Evolutionary conservation across 2,888 invertebrate species (phyloP).

Genomic region (Pristionchus fissidentatus): DNA sequence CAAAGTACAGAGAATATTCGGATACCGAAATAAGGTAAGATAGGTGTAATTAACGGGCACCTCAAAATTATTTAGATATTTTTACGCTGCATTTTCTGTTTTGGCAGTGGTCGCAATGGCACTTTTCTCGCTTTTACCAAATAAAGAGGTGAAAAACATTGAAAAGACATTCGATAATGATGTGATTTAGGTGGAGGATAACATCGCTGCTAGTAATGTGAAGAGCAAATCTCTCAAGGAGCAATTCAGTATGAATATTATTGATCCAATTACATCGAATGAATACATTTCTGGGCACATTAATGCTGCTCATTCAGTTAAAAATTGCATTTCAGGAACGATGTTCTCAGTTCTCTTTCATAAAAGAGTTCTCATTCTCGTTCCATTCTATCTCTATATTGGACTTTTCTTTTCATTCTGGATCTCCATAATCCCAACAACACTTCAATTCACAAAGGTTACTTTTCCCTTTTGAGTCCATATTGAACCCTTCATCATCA

Average conservation of each 20-base stretch:
- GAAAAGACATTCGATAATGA: too few relatives aligned
- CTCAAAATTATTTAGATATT: slow-evolving; percentile 7
- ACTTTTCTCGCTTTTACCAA: background rate
- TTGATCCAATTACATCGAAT: too few relatives aligned
- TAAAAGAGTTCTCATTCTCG: slow-evolving; percentile 32
- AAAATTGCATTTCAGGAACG: background rate
- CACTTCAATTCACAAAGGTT: slow-evolving; percentile 43
- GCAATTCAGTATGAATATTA: background rate
- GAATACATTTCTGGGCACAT: background rate
- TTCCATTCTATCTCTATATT: slow-evolving; percentile 45
- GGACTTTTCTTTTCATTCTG: slow-evolving; percentile 38
- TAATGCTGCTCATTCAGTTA: background rate
- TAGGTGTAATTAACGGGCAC: background rate
- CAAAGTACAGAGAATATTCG: slow-evolving; percentile 38
- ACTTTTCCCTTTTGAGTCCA: background rate
- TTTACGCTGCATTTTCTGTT: slow-evolving; percentile 8
- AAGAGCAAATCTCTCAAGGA: slow-evolving; percentile 1
- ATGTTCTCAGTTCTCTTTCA: slow-evolving; percentile 30
- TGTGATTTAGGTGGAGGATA: background rate
- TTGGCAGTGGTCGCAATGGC: background rate
- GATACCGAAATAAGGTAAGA: slow-evolving; percentile 41
- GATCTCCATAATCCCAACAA: slow-evolving; percentile 31
- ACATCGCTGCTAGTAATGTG: slow-evolving; percentile 3
- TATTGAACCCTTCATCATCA: background rate
- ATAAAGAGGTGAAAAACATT: background rate